Conservation (phyloP, 2,888 invertebrate genomes). For the Pandemis heparana region DNA sequence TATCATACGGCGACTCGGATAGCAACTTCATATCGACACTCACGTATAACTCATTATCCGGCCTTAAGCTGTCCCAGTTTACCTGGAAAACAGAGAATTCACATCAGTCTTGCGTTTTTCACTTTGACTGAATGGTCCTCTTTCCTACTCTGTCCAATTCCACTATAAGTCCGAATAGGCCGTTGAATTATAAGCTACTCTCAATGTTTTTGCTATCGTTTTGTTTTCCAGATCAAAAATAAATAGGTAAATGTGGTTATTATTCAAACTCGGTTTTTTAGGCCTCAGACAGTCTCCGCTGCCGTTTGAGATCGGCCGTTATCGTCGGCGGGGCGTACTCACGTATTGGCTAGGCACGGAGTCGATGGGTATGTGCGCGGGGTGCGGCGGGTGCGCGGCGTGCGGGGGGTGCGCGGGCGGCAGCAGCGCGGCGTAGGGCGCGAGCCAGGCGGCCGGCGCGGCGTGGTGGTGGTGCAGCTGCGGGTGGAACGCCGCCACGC, state of each 20-base stretch:
- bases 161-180: slow-evolving; percentile 11
- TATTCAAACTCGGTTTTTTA: neutral
- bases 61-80: slow-evolving; percentile 86
- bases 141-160: slow-evolving; percentile 44
- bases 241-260: neutral
- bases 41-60: slow-evolving; percentile 85
- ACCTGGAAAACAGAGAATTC: slow-evolving; percentile 82
- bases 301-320: neutral
- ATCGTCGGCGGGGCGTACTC: slow-evolving; percentile 52
- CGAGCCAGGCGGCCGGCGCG: slow-evolving; percentile 77
- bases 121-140: slow-evolving; percentile 68
- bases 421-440: slow-evolving; percentile 77
- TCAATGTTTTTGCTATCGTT: neutral
- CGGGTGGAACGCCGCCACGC: slow-evolving; percentile 78
- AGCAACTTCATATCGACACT: slow-evolving; percentile 70
- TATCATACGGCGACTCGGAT: slow-evolving; percentile 58
- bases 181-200: slow-evolving; percentile 2
- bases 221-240: slow-evolving; percentile 5
- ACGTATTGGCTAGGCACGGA: slow-evolving; percentile 84
- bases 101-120: slow-evolving; percentile 69
- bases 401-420: slow-evolving; percentile 67
- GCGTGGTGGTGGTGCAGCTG: slow-evolving; percentile 79
- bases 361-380: slow-evolving; percentile 78
- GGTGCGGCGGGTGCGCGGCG: slow-evolving; percentile 66
- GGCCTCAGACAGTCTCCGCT: neutral